These are phyloP conservation scores for Struthio camelus DNA, from an alignment of 2,113 vertebrate genomes.

Conservation along the genomic window DNA sequence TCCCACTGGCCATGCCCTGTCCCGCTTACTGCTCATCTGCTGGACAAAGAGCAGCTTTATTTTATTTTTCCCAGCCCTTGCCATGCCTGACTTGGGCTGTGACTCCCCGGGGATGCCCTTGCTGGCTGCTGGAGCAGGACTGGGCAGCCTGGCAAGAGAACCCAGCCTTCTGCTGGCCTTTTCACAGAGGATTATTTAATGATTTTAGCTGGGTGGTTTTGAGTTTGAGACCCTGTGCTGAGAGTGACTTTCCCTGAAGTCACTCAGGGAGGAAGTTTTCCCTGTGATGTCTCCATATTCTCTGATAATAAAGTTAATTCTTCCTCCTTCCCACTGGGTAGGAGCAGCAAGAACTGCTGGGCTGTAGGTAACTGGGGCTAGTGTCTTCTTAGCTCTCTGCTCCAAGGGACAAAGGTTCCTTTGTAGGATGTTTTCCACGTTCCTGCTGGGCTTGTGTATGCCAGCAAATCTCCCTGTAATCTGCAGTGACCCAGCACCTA, in stretches of 20 bases:
- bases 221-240: not conserved
- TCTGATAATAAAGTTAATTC: fast-evolving
- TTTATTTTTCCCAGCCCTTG: not conserved
- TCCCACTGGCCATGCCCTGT: not conserved
- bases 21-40: not conserved
- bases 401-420: not conserved
- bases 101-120: not conserved
- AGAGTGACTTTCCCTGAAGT: not conserved
- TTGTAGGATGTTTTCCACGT: no score
- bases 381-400: not conserved
- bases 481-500: fast-evolving
- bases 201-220: no score
- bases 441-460: fast-evolving
- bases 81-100: not conserved
- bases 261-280: not conserved
- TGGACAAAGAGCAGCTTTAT: no score
- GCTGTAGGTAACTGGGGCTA: not conserved
- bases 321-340: no score
- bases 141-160: not conserved
- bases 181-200: no score
- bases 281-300: fast-evolving
- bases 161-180: not conserved
- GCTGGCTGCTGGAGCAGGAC: not conserved
- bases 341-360: not conserved
- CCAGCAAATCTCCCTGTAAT: fast-evolving